phyloP scores from a whole-genome alignment of 2,888 invertebrate species.

The Autographa pulchrina region DNA sequence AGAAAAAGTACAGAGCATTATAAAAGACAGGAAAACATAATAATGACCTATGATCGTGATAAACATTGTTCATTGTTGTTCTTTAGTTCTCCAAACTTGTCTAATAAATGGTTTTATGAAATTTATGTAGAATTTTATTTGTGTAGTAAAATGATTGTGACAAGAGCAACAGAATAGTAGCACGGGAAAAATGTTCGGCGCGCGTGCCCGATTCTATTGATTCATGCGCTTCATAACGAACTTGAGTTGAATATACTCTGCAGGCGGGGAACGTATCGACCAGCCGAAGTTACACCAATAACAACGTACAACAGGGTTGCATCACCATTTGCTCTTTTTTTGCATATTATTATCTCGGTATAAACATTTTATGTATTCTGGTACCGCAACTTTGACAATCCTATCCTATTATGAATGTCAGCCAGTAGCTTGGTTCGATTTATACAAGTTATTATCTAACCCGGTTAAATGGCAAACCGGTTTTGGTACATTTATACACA shows the following conservation, averaged over 20 bases:
- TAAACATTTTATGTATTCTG: background rate
- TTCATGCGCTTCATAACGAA: slow-evolving; percentile 19
- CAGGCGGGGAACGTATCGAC: slow-evolving; percentile 13
- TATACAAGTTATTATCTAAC: background rate
- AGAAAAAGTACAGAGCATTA: background rate
- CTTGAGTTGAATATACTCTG: slow-evolving; percentile 11
- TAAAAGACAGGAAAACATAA: background rate
- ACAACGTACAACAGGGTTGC: background rate
- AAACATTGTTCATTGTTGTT: background rate
- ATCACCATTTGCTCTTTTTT: background rate
- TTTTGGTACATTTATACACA: background rate
- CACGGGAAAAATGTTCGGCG: slow-evolving; percentile 18
- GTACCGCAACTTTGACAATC: background rate
- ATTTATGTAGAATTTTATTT: no score
- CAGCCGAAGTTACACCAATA: slow-evolving; percentile 6
- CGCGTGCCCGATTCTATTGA: slow-evolving; percentile 34
- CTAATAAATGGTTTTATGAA: no score
- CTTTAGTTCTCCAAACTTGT: background rate
- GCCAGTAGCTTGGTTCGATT: background rate
- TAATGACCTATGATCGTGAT: no score
- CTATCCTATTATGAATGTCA: background rate
- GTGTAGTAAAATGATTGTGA: slow-evolving; percentile 24
- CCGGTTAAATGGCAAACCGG: slow-evolving; percentile 4
- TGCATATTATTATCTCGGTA: background rate
- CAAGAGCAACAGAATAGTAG: slow-evolving; percentile 7